Evolutionary conservation across 2,888 invertebrate genomes (phyloP).

Genomic region (Campopleginae sp.): DNA sequence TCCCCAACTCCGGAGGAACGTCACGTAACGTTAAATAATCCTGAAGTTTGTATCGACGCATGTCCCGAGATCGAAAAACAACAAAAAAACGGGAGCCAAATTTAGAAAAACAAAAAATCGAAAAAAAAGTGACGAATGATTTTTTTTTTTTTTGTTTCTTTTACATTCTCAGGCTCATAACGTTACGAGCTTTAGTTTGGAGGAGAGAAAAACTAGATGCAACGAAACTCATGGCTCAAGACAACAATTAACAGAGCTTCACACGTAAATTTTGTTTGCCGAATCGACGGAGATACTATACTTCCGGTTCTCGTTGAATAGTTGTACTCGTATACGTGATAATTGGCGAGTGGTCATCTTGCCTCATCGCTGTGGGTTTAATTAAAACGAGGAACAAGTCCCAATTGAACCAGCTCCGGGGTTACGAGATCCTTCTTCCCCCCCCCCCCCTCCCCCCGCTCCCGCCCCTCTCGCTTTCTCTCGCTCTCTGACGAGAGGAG

Average conservation of each 20-base stretch:
- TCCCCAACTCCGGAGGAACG: not conserved
- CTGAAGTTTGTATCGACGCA: too few species aligned
- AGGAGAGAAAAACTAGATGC: not conserved
- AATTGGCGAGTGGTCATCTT: slow-evolving; percentile 68
- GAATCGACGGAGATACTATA: slow-evolving; percentile 3
- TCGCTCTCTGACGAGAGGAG: slow-evolving; percentile 20
- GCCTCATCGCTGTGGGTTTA: slow-evolving; percentile 75
- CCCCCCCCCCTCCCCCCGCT: slow-evolving; percentile 31
- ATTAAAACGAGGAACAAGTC: slow-evolving; percentile 83
- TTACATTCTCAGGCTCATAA: too few species aligned
- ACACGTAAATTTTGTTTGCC: not conserved
- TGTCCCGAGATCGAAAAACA: too few species aligned
- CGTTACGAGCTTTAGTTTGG: too few species aligned
- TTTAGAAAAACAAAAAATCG: too few species aligned
- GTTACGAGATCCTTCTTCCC: slow-evolving; percentile 41
- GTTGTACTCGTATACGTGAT: slow-evolving; percentile 6
- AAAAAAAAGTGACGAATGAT: too few species aligned
- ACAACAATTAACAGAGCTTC: not conserved
- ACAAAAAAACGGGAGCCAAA: too few species aligned
- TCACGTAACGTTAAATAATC: too few species aligned
- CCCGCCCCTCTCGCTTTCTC: not conserved
- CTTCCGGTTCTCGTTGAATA: slow-evolving; percentile 27
- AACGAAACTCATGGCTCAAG: not conserved
- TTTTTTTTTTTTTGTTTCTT: too few species aligned
- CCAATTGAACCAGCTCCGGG: slow-evolving; percentile 70